Evolutionary conservation across 2,797 vertebrate genomes (phyloP).

Genomic region (Channa striata): DNA sequence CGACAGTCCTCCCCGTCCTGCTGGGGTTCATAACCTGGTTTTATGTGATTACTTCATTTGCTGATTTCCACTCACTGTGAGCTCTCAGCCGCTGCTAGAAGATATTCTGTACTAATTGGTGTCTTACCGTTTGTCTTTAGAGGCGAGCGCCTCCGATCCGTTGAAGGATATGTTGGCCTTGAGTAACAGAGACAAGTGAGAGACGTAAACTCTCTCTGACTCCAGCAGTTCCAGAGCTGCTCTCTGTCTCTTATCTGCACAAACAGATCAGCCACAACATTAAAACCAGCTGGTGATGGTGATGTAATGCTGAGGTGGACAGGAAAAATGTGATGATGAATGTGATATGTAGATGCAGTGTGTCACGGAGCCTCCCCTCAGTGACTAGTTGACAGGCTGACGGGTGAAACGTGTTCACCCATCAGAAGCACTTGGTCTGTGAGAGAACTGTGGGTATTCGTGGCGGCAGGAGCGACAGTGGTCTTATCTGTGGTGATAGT

Average conservation of each 20-base stretch:
- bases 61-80: slow-evolving; percentile 48
- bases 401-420: too few species aligned
- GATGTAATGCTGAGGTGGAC: too few species aligned
- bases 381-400: too few species aligned
- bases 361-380: too few species aligned
- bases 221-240: slow-evolving; percentile 95
- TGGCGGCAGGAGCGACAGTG: background rate
- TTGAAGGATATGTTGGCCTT: slow-evolving; percentile 96
- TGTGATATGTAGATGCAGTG: too few species aligned
- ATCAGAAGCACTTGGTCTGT: background rate
- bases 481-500: fast-evolving
- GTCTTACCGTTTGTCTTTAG: slow-evolving; percentile 93
- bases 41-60: slow-evolving; percentile 72
- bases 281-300: too few species aligned
- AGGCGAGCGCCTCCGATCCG: slow-evolving; percentile 87
- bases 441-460: background rate
- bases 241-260: slow-evolving; percentile 90
- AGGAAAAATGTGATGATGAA: too few species aligned
- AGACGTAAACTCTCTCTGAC: slow-evolving; percentile 95
- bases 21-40: slow-evolving; percentile 50
- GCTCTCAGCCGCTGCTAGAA: slow-evolving; percentile 26
- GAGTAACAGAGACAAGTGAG: slow-evolving; percentile 93
- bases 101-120: too few species aligned
- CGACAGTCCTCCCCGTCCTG: slow-evolving; percentile 28
- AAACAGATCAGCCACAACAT: background rate